Evolutionary conservation across 2,113 vertebrate genomes (phyloP), one percentile per base, ranked within the genome.

Genomic region (Panthera tigris): DNA sequence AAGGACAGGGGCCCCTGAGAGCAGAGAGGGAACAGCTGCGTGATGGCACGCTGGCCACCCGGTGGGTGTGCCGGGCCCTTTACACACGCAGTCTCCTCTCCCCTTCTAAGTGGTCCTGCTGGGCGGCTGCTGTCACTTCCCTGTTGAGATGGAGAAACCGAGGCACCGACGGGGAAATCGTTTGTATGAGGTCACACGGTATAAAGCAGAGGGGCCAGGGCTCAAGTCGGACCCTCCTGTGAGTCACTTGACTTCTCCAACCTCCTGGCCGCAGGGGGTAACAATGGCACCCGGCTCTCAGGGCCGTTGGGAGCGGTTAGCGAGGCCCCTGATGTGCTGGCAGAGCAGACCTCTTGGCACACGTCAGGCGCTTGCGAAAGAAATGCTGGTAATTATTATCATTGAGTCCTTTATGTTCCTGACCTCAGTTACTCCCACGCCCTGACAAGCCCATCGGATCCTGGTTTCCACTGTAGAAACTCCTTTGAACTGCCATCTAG

Each of bases 311-410:
- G n/a, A 16, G 45, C 4, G 0, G 10, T 23, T 1, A 25, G 52
- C 29, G 0, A 4, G 0, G 9, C 3, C 8, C 23, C 2, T 1
- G 0, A 1, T 0, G 1, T 29, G 33, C 41, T 19, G 33, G 33
- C 41, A 12, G 33, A 25, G 48, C 15, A 10, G 71, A 66, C 41
- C 41, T 9, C 41, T 45, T 13, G 81, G 65, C 25, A 0, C 5
- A 0, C 5, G 23, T 19, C 23, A 3, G 4, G 31, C 21, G 0
- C 65, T 65, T 33, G 5, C 10, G 7, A 1, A 18, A 33, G 45
- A 14, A 18, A 14, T 11, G 31, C 65, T 65, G 27, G 63, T 25
- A 27, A 3, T 68, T 23, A 5, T 90, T 5, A 31, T 48, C 65
- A 18, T 83, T 0, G 41, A n/a, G 73, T 80, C n/a, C 14, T 94